Base-by-base conservation (phyloP, 2,888 invertebrate genomes). In the Strigamia transsilvanica region DNA sequence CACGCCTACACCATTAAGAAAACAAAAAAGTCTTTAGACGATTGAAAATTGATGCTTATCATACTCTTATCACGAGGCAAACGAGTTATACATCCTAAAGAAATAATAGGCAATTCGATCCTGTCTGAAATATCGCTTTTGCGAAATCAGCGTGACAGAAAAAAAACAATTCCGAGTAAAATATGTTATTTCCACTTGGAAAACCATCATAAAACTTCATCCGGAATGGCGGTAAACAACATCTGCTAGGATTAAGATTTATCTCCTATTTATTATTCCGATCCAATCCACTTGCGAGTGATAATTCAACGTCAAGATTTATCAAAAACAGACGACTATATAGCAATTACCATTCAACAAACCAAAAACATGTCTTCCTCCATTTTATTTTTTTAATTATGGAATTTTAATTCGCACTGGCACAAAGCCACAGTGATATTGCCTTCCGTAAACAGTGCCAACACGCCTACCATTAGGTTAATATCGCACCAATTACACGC, bases 1-100 rank as follows among this genome's bases (percentile, higher is more conserved):
- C 97, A 84, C 95, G 92, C 84, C 97, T 95, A 88, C 81, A 90
- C 89, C 56, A 56, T 56, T 18, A 56, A 21, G n/a, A 56, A 46
- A 46, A 15, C 3, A 56, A 56, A 56, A 56, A 15, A n/a, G n/a
- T n/a, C 18, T 56, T 56, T 56, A 56, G 56, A 56, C n/a, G 9
- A 56, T 56, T 21, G 46, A n/a, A 46, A 46, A 46, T n/a, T 12
- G 12, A 46, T 46, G 46, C 46, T 13, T 46, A 46, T 46, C 46
- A 5, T n/a, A 15, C n/a, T 12, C 12, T 46, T 46, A 46, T 46
- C 10, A 46, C 15, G 2, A 46, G 38, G 46, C 3, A 46, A 46
- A 46, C 15, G 46, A 46, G 4, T 10, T 10, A 13, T 13, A 13
- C 5, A 46, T 46, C 15, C 46, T 12, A 13, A 15, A 46, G 12